Conservation (phyloP, 2,888 invertebrate genomes). For the Scaptomyza flava region DNA sequence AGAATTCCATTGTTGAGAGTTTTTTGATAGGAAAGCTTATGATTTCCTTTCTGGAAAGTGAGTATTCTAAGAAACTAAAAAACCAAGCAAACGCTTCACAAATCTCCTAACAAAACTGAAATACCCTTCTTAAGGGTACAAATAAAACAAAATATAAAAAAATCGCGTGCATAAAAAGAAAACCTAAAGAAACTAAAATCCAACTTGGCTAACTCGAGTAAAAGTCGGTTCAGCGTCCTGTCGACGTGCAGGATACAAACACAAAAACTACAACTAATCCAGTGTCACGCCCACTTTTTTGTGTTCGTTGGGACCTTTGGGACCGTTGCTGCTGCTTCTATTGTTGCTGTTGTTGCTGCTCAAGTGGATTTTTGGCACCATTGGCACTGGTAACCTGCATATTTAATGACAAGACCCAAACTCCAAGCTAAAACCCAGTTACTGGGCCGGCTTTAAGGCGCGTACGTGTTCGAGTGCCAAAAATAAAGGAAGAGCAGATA, state of each 20-base stretch:
- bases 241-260: slow-evolving; percentile 46
- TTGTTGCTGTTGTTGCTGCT: slow-evolving; percentile 28
- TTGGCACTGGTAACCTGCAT: slow-evolving; percentile 81
- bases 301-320: too few species aligned
- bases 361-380: slow-evolving; percentile 73
- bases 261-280: slow-evolving; percentile 75
- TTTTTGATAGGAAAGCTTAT: not conserved
- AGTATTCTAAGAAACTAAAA: too few species aligned
- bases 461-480: slow-evolving; percentile 79
- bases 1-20: not conserved
- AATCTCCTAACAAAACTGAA: not conserved
- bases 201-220: slow-evolving; percentile 19
- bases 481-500: slow-evolving; percentile 25
- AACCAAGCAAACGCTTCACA: not conserved
- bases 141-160: not conserved
- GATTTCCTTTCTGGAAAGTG: not conserved
- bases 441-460: slow-evolving; percentile 8
- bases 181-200: slow-evolving; percentile 31
- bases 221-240: slow-evolving; percentile 26
- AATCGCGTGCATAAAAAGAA: not conserved
- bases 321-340: too few species aligned
- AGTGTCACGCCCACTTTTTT: slow-evolving; percentile 41
- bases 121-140: not conserved
- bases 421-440: not conserved
- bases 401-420: slow-evolving; percentile 72